Evolutionary conservation across 1,140 invertebrate genomes (phyloP).

Genomic region (Solenopsis fugax): DNA sequence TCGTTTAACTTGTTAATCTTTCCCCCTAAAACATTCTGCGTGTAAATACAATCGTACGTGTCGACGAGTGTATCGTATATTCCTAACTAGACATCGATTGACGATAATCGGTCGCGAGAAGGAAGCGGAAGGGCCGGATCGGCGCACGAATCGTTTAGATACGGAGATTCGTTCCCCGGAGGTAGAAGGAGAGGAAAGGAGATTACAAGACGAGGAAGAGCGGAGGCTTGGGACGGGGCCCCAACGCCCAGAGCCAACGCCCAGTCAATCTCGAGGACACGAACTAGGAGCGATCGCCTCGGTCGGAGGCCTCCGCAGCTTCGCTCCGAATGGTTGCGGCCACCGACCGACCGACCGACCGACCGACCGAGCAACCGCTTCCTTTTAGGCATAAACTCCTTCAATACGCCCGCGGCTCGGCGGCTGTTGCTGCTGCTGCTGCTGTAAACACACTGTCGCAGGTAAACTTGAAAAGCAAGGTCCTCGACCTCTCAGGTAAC

Average conservation of each 20-base stretch:
- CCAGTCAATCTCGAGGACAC: conserved; percentile 57
- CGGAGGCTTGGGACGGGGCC: background rate
- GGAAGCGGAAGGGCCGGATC: conserved; percentile 45
- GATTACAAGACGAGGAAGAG: conserved; percentile 42
- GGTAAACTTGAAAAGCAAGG: conserved; percentile 25
- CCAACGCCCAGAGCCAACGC: conserved; percentile 46
- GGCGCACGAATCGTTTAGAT: conserved; percentile 42
- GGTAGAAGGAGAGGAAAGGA: conserved; percentile 1
- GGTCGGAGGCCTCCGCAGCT: conserved; percentile 25
- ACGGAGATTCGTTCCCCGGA: conserved; percentile 42
- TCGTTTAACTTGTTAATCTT: background rate
- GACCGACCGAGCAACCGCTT: conserved; percentile 29
- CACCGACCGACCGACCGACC: conserved; percentile 32
- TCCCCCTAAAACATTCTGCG: background rate
- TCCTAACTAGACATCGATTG: conserved; percentile 45
- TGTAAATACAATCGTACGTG: background rate
- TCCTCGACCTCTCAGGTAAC: conserved; percentile 23
- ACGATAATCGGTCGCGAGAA: conserved; percentile 17
- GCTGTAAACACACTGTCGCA: conserved; percentile 48
- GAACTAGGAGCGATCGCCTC: conserved; percentile 41
- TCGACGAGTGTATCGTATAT: background rate
- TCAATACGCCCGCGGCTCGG: conserved; percentile 36
- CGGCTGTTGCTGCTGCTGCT: no score
- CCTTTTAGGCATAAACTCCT: conserved; percentile 60
- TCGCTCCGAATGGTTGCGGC: background rate